Evolutionary conservation across 2,113 vertebrate genomes (phyloP).

Genomic region (Syrmaticus mikado): DNA sequence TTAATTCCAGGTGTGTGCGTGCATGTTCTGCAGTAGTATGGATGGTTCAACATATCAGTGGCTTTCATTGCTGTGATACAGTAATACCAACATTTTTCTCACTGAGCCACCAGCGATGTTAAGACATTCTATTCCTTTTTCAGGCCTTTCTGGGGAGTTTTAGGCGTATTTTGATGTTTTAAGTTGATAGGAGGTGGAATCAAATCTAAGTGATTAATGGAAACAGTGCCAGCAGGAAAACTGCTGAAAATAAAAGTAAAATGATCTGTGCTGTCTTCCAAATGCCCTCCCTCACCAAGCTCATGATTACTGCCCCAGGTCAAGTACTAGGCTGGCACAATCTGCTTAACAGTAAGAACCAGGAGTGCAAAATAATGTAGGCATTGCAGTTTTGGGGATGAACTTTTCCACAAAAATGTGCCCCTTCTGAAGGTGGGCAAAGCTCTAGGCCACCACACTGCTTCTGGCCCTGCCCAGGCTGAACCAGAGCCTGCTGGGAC

Average conservation of each 20-base stretch:
- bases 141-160: not conserved
- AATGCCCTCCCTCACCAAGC: fast-evolving
- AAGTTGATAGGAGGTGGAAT: not conserved
- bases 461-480: not conserved
- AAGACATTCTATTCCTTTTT: not conserved
- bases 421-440: not conserved
- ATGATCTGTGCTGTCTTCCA: not conserved
- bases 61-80: not conserved
- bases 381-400: not conserved
- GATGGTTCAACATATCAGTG: not conserved
- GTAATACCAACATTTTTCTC: not conserved
- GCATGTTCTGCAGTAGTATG: fast-evolving
- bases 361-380: not conserved
- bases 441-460: not conserved
- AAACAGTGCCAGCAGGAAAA: not conserved
- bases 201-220: not conserved
- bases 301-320: not conserved
- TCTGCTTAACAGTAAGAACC: not conserved
- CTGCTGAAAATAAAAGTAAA: not conserved
- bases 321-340: not conserved
- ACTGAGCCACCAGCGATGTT: not conserved
- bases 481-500: not conserved
- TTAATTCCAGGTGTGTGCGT: not conserved
- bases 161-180: not conserved
- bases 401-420: not conserved